Evolutionary conservation across 1,140 invertebrate genomes (phyloP).

Genomic region (Drosophila nebulosa): DNA sequence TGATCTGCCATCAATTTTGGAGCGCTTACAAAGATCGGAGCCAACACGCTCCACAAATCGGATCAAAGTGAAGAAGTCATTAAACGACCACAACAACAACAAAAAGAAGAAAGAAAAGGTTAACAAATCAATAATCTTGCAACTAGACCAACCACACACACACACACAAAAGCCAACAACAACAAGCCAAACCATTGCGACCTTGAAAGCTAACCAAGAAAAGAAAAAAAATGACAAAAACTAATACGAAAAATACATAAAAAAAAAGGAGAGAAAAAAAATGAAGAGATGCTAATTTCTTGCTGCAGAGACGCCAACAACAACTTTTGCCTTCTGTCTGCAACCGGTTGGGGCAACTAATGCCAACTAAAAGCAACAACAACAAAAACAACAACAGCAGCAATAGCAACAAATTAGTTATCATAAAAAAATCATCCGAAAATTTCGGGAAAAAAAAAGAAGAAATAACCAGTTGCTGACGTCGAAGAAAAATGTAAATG

Average conservation of each 20-base stretch:
- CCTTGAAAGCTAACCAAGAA: conserved; percentile 48
- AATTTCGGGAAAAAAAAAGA: not conserved
- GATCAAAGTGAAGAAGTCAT: not conserved
- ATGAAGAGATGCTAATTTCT: conserved; percentile 71
- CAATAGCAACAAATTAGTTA: conserved; percentile 44
- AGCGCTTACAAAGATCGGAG: not conserved
- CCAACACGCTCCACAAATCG: not conserved
- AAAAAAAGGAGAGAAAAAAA: not conserved
- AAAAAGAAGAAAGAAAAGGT: not conserved
- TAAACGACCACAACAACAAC: not conserved
- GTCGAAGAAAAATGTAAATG: conserved; percentile 71
- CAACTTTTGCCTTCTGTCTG: conserved; percentile 44
- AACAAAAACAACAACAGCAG: not conserved
- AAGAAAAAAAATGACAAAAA: conserved; percentile 25
- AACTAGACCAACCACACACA: not conserved
- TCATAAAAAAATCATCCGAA: conserved; percentile 29
- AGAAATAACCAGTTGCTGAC: conserved; percentile 63
- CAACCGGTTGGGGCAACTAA: conserved; percentile 56
- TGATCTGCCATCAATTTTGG: not conserved
- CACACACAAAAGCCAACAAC: conserved; percentile 4
- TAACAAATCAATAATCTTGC: not conserved
- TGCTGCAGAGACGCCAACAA: conserved; percentile 16
- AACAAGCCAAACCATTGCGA: conserved; percentile 23
- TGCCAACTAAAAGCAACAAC: not conserved
- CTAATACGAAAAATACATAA: conserved; percentile 31